phyloP scores from a whole-genome alignment of 1,140 invertebrate species.

The Psilanteris sp. region DNA sequence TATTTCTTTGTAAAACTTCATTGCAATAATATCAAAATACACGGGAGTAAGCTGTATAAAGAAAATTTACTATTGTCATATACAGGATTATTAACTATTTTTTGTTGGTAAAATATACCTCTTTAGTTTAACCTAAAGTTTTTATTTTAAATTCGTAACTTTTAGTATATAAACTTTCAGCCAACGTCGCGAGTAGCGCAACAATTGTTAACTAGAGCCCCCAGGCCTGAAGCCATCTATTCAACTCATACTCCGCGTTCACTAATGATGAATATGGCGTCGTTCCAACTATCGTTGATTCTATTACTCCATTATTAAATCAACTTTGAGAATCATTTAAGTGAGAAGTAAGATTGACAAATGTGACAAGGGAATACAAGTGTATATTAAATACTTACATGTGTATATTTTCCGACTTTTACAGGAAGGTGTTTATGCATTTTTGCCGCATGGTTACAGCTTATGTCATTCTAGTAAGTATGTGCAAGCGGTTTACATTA shows the following conservation, averaged over 20 bases:
- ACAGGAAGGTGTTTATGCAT: slow-evolving; percentile 2
- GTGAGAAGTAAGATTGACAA: slow-evolving; percentile 11
- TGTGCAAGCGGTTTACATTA: slow-evolving; percentile 20
- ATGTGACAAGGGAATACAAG: slow-evolving; percentile 6
- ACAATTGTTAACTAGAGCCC: no score
- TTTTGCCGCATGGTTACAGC: slow-evolving; percentile 49
- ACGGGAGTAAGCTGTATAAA: no score
- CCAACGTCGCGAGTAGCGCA: background rate
- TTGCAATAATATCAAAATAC: no score
- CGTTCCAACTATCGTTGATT: slow-evolving; percentile 22
- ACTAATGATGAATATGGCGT: slow-evolving; percentile 49
- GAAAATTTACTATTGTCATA: no score
- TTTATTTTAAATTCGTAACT: no score
- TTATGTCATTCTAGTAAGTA: slow-evolving; percentile 59
- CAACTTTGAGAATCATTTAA: slow-evolving; percentile 1
- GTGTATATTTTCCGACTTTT: slow-evolving; percentile 5
- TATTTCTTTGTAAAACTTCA: no score
- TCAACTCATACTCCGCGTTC: slow-evolving; percentile 15
- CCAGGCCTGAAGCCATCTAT: no score
- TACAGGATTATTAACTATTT: no score
- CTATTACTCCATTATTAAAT: slow-evolving; percentile 35
- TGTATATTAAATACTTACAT: slow-evolving; percentile 6
- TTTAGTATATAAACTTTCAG: no score
- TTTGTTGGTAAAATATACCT: no score
- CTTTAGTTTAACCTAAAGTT: no score